Base-by-base conservation (phyloP, 2,113 vertebrate genomes). In the Sorex fumeus region DNA sequence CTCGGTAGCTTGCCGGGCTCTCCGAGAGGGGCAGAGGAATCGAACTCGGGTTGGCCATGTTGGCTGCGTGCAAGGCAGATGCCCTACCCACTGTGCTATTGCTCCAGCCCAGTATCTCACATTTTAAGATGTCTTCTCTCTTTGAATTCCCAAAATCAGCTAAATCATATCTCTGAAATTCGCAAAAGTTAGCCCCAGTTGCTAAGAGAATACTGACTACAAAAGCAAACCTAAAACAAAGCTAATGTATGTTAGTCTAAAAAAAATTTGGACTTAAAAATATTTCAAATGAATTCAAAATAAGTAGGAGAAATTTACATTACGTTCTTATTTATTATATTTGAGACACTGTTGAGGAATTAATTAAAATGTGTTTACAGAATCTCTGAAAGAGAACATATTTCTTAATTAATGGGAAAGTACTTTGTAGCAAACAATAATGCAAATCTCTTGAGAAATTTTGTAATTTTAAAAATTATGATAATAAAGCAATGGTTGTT, bases 331-430 rank as follows among this genome's bases (percentile, higher is more conserved):
- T 87, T 89, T 32, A 34, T 90, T 96, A 93, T 50, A 32, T 67
- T 92, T 79, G 53, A 45, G 5, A 62, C 27, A n/a, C 36, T 77
- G 23, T 57, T 74, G 45, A 84, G 28, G 45, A 91, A 90, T 90
- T 94, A 88, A 95, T 94, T 90, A 83, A 90, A 95, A 93, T 62
- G 28, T 76, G 36, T 72, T 90, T 80, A 70, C 82, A 83, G 60
- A 91, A 70, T 81, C 32, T 91, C 90, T 78, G 25, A 79, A 77
- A 90, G 36, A 83, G 50, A 91, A 64, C 89, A 47, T 80, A 27
- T 85, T 93, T 88, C 89, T 87, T 87, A 96, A 92, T 91, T 93
- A 93, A 93, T 79, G 18, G 7, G 27, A 85, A 87, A 91, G 80
- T 27, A n/a, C 6, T 95, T 70, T 83, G 34, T 3, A 87, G 21